Conservation (phyloP, 2,113 vertebrate genomes). For the Psephotus haematonotus region DNA sequence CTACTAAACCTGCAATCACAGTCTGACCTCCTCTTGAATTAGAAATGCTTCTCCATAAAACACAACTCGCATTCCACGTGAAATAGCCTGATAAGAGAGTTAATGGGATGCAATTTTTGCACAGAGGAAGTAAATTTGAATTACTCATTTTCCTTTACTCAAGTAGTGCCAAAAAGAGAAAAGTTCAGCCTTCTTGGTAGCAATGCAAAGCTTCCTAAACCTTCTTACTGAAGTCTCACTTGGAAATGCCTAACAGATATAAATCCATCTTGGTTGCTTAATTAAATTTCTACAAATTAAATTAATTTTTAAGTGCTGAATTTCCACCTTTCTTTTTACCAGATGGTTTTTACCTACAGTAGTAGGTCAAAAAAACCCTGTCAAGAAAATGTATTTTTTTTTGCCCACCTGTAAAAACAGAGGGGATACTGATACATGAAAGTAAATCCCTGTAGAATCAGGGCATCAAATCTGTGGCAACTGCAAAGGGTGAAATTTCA, state of each 20-base stretch:
- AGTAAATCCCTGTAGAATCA: constrained; percentile 28
- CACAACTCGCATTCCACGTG: neutral
- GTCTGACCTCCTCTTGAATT: neutral
- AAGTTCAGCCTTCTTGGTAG: neutral
- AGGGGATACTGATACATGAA: neutral
- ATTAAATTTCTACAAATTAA: constrained; percentile 1
- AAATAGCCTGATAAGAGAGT: neutral
- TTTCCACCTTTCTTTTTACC: neutral
- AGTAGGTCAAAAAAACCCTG: neutral
- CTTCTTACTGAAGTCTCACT: neutral
- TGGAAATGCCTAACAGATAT: neutral
- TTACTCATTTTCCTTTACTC: neutral
- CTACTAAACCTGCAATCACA: neutral
- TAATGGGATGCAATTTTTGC: neutral
- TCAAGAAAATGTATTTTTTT: neutral
- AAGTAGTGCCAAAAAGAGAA: neutral
- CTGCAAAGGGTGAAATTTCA: neutral
- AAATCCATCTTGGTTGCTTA: neutral
- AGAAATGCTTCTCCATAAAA: neutral
- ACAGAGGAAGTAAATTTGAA: neutral
- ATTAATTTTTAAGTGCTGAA: constrained; percentile 11
- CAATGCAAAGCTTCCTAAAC: neutral
- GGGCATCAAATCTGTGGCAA: neutral
- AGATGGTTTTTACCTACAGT: neutral
- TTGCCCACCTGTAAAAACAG: constrained; percentile 45